A percentile compares a stretch with the other conserved stretches of the same genome.
phyloP scores from a whole-genome alignment of 2,113 vertebrate species.

The Corythornis madagascariensis region DNA sequence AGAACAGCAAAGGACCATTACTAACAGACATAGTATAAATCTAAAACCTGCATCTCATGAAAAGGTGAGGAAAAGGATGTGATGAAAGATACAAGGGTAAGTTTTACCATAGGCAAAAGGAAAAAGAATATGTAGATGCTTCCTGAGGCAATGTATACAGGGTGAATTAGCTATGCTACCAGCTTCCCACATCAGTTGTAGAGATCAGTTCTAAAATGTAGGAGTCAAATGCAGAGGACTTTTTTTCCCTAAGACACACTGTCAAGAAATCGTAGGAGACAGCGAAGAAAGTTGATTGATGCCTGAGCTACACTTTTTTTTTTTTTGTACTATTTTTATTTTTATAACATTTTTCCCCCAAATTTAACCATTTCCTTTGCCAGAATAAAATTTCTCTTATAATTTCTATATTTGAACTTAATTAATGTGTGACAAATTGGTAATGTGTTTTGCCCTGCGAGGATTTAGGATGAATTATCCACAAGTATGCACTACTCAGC shows the following conservation, averaged over 20 bases:
- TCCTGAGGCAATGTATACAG: not conserved
- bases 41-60: not conserved
- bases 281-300: not conserved
- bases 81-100: not conserved
- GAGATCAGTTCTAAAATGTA: not conserved
- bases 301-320: too few species aligned
- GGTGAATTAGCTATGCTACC: not conserved
- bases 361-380: not conserved
- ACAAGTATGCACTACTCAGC: not conserved
- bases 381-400: not conserved
- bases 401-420: not conserved
- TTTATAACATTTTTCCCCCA: not conserved
- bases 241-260: not conserved
- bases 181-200: not conserved
- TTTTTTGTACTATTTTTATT: not conserved
- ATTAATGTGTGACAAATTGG: not conserved
- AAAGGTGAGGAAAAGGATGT: not conserved
- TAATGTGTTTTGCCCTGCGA: not conserved
- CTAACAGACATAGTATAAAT: not conserved
- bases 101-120: not conserved
- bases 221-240: not conserved
- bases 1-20: not conserved
- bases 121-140: not conserved
- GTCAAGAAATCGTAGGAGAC: not conserved
- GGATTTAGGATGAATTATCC: not conserved